A percentile compares a stretch with the other conserved stretches of the same genome.
Evolutionary conservation across 2,113 vertebrate genomes (phyloP).

Genomic region (Bufo bufo): DNA sequence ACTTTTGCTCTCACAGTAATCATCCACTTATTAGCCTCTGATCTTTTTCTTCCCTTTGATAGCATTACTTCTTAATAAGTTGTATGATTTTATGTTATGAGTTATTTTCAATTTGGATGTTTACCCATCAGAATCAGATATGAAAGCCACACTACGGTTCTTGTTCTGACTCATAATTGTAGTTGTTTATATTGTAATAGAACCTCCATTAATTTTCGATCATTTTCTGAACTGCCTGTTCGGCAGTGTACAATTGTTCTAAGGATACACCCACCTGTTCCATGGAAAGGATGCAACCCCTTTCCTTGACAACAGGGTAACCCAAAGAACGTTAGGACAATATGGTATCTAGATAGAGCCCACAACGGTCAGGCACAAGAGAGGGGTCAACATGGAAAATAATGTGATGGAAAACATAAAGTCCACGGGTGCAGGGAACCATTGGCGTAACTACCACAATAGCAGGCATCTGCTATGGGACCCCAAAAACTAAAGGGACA

Average conservation of each 20-base stretch:
- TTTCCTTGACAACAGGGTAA: background rate
- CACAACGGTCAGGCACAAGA: background rate
- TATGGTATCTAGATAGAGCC: background rate
- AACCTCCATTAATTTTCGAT: background rate
- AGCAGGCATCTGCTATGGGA: too few species aligned
- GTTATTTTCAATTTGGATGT: conserved; percentile 2
- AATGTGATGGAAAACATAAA: too few species aligned
- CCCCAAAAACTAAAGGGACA: too few species aligned
- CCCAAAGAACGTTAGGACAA: background rate
- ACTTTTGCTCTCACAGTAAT: conserved; percentile 50
- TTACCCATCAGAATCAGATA: conserved; percentile 10
- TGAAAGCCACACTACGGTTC: background rate
- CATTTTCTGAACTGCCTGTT: background rate
- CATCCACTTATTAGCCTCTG: conserved; percentile 45
- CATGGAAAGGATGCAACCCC: background rate
- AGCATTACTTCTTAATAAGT: conserved; percentile 40
- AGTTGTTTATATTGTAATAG: conserved; percentile 9
- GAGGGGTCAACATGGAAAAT: background rate
- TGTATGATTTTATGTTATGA: conserved; percentile 20
- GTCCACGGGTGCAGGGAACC: too few species aligned
- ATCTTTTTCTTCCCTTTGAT: conserved; percentile 46
- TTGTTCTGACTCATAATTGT: background rate
- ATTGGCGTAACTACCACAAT: too few species aligned
- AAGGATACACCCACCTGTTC: background rate
- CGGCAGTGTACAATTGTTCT: background rate